Evolutionary conservation across 2,888 invertebrate species (phyloP), one percentile per base, ranked within the genome.

Genomic region (Xiphydria camelus): DNA sequence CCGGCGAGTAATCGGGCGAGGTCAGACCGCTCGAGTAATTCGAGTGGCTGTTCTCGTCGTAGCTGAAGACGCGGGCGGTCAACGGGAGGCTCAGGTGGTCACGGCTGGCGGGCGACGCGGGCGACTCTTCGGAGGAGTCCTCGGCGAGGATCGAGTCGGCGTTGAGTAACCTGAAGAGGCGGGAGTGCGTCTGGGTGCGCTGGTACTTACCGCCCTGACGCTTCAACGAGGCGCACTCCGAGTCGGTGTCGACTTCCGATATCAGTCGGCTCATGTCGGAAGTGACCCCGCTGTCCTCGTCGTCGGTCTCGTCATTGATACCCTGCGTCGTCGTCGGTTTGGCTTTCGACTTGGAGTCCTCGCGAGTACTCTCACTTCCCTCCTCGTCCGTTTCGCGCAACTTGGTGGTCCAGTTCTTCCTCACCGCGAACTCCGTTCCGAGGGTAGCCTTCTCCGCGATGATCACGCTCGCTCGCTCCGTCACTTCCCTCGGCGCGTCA

Each of bases 121-220:
- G n/a, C 33, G 31, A 31, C 17, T 48, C 35, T 5, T 57, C 42
- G 2, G 31, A 32, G 0, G 45, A 9, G 5, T 48, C 33, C 19
- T 70, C 70, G 14, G 44, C 55, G 23, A 32, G 38, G 18, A 48
- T 48, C 17, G 48, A 55, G 58, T 82, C 84, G 35, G 83, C 83
- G 67, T 83, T 85, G 15, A 88, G 70, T 9, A 88, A 71, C 59
- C 83, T 83, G 59, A 85, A 87, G 14, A 88, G 75, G 52, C 88
- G 78, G 31, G 87, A 87, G 73, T 88, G 88, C 25, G 88, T 88
- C 23, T 86, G 83, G 2, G 87, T 86, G 39, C 88, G 77, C 67
- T 86, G 83, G 65, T 85, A 88, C 45, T 81, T 79, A 7, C 79
- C 80, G 65, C 81, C 77, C 58, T 82, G 84, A n/a, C n/a, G n/a